Evolutionary conservation across 2,797 vertebrate genomes (phyloP), one percentile per base, ranked within the genome.

Genomic region (Anguilla megastoma): DNA sequence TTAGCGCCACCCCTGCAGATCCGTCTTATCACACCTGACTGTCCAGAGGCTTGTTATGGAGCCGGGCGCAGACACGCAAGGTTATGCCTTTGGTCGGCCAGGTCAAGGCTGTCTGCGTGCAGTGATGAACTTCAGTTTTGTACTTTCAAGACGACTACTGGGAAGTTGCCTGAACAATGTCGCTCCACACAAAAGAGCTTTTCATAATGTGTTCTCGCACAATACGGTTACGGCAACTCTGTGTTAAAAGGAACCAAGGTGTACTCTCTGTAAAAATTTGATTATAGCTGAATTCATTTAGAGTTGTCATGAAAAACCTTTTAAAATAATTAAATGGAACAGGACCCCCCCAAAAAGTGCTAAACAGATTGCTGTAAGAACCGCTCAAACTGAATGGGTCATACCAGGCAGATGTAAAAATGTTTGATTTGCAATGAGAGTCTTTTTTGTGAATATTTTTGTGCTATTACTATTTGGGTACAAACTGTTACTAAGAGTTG

Each of bases 21-120:
- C 50, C 89, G 82, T 85, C 87, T 60, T 48, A 60, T 52, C 52
- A 63, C 87, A 80, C 54, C 79, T 80, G 45, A 69, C 86, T 33
- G n/a, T 41, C 66, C 56, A 24, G 52, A 86, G 66, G 60, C 66
- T 87, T 89, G 87, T 88, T 86, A 45, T 87, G 63, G 30, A 71
- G 41, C 48, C 41, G 48, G 14, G 45, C n/a, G 45, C 63, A 66
- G 63, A 86, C 69, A 27, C 27, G 21, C 33, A 41, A 24, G 66
- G 85, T 63, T 21, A 21, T 66, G 56, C 58, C 14, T 30, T 10
- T 60, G 56, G 83, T 84, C 83, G 3, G 83, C 76, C 50, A 48
- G 80, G 48, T 86, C 63, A 86, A 71, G 79, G 85, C 36, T 89
- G 79, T 60, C 7, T 21, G 16, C 54, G 21, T 12, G 45, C 52